phyloP scores from a whole-genome alignment of 1,140 invertebrate genomes.

The Rhynchophorus ferrugineus region DNA sequence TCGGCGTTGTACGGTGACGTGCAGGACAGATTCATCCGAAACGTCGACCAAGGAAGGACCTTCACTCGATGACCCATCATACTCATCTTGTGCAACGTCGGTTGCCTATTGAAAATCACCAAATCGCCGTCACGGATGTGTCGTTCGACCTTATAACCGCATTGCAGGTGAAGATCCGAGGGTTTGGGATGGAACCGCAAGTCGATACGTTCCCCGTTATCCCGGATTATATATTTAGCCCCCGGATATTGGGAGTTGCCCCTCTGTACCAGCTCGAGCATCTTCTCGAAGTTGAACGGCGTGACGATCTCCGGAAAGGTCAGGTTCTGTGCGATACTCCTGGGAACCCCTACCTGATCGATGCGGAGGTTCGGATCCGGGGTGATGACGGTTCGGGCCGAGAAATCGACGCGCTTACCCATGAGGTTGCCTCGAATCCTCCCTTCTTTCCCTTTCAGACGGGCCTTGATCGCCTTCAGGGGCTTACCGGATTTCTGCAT shows the following conservation, averaged over 20 bases:
- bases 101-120: conserved; percentile 98
- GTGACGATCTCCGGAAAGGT: conserved; percentile 99
- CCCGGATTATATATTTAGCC: conserved; percentile 97
- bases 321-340: conserved; percentile 97
- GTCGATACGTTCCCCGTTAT: conserved; percentile 98
- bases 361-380: conserved; percentile 98
- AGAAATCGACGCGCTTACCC: conserved; percentile 99
- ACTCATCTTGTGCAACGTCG: conserved; percentile 99
- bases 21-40: conserved; percentile 74
- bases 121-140: conserved; percentile 97
- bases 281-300: conserved; percentile 94
- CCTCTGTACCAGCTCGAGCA: conserved; percentile 51
- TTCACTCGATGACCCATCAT: conserved; percentile 99
- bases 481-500: conserved; percentile 99
- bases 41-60: conserved; percentile 59
- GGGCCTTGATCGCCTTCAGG: conserved; percentile 91
- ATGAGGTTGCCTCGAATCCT: conserved; percentile 97
- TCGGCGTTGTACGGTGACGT: conserved; percentile 99
- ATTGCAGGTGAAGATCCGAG: conserved; percentile 95
- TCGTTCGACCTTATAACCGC: conserved; percentile 95
- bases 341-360: conserved; percentile 96
- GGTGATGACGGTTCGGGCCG: conserved; percentile 97
- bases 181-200: conserved; percentile 96
- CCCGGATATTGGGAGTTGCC: conserved; percentile 99
- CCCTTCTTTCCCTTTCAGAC: conserved; percentile 91